These are phyloP conservation scores for Plebejus melissa DNA, from an alignment of 2,888 invertebrate species.

Conservation along the genomic window DNA sequence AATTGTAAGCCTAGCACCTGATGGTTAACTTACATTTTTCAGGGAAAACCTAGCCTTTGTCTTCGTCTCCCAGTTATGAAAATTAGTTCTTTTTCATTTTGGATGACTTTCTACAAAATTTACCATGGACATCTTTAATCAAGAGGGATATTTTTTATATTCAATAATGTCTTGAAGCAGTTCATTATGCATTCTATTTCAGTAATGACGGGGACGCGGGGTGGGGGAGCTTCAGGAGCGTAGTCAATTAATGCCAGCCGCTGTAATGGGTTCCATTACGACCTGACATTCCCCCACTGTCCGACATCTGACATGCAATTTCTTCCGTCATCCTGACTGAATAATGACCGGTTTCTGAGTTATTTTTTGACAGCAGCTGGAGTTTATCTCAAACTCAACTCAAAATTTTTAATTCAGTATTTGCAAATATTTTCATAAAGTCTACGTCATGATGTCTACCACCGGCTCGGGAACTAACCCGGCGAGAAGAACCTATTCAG, in stretches of 20 bases:
- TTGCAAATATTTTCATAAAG: too few species aligned
- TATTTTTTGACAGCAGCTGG: neutral
- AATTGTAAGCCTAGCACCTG: neutral
- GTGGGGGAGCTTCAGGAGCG: constrained; percentile 1
- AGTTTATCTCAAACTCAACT: neutral
- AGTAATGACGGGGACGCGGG: neutral
- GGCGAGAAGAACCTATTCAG: too few species aligned
- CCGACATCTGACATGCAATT: constrained; percentile 5
- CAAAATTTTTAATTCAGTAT: too few species aligned
- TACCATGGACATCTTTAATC: too few species aligned
- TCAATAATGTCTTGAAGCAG: neutral
- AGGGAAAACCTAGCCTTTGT: too few species aligned
- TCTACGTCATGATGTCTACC: too few species aligned
- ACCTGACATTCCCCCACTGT: neutral
- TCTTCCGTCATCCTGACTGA: neutral
- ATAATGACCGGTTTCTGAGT: neutral
- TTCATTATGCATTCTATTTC: constrained; percentile 10
- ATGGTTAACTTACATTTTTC: neutral
- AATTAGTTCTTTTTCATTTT: too few species aligned
- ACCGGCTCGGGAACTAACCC: too few species aligned
- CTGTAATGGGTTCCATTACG: neutral
- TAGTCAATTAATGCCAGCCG: neutral
- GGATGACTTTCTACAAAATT: too few species aligned
- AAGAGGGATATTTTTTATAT: neutral
- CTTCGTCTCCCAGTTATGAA: too few species aligned